Conservation (phyloP, 1,140 invertebrate genomes). For the Choristoneura fumiferana region DNA sequence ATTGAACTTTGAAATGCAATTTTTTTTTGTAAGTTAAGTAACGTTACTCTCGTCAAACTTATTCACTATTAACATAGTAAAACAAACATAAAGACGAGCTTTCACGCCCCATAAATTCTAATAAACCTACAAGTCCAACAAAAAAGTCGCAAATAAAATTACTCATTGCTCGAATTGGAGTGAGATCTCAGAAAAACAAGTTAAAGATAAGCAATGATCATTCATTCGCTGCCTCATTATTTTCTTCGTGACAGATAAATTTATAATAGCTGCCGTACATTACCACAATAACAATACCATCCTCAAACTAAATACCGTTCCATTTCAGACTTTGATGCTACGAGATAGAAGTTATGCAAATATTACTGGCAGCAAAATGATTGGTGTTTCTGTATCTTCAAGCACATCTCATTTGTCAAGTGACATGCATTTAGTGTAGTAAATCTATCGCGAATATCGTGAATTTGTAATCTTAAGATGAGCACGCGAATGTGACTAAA, state of each 20-base stretch:
- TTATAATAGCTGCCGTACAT: constrained; percentile 36
- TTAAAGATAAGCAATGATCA: constrained; percentile 31
- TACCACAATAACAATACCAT: not conserved
- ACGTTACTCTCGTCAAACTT: too few species aligned
- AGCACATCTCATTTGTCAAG: constrained; percentile 34
- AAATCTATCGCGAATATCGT: constrained; percentile 20
- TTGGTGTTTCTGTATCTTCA: constrained; percentile 11
- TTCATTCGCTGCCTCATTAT: constrained; percentile 40
- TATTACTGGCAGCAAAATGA: not conserved
- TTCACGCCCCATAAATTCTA: too few species aligned
- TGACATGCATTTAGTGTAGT: constrained; percentile 18
- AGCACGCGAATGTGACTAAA: too few species aligned
- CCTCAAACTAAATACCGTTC: not conserved
- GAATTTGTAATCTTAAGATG: too few species aligned
- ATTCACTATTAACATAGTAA: too few species aligned
- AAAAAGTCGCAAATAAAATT: too few species aligned
- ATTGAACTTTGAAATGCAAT: too few species aligned
- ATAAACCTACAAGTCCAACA: too few species aligned
- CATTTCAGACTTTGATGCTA: not conserved
- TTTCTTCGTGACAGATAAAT: constrained; percentile 46
- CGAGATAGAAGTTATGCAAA: not conserved
- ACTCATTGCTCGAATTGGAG: not conserved
- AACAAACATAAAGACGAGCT: too few species aligned
- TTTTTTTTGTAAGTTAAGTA: too few species aligned
- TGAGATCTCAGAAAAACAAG: constrained; percentile 21